Evolutionary conservation across 2,797 vertebrate species (phyloP).

Genomic region (Tokudaia tokunoshimensis): DNA sequence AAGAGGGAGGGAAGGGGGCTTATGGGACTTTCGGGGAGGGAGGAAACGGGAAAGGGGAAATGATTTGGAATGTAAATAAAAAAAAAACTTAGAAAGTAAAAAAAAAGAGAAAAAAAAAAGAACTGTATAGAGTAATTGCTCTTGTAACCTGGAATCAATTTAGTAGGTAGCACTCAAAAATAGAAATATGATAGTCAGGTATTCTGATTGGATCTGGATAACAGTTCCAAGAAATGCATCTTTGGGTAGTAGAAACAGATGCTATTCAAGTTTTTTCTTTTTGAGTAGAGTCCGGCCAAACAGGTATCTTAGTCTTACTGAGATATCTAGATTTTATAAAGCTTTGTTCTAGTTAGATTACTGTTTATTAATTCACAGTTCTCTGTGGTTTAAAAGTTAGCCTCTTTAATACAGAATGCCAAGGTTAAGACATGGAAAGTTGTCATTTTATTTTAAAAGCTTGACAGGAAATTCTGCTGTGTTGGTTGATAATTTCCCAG

Average conservation of each 20-base stretch:
- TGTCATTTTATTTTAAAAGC: conserved; percentile 23
- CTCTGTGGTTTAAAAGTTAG: not conserved
- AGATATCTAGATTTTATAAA: not conserved
- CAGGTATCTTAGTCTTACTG: not conserved
- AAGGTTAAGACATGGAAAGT: not conserved
- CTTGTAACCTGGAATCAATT: not conserved
- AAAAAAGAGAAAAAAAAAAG: too few species aligned
- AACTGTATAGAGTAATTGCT: not conserved
- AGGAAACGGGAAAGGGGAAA: too few species aligned
- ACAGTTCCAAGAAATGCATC: not conserved
- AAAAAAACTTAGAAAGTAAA: too few species aligned
- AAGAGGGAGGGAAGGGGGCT: too few species aligned
- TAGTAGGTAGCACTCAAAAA: not conserved
- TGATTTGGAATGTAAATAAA: too few species aligned
- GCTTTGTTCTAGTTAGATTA: not conserved
- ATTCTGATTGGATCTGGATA: conserved; percentile 1
- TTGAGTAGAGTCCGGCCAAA: not conserved
- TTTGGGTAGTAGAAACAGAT: not conserved
- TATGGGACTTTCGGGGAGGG: too few species aligned
- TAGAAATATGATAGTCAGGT: not conserved
- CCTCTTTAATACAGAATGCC: conserved; percentile 23
- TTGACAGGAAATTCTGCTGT: not conserved
- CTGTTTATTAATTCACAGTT: not conserved
- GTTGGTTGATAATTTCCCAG: not conserved
- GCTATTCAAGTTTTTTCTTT: not conserved